Evolutionary conservation across 1,140 invertebrate species (phyloP).

Genomic region (Drosophila pectinifera): DNA sequence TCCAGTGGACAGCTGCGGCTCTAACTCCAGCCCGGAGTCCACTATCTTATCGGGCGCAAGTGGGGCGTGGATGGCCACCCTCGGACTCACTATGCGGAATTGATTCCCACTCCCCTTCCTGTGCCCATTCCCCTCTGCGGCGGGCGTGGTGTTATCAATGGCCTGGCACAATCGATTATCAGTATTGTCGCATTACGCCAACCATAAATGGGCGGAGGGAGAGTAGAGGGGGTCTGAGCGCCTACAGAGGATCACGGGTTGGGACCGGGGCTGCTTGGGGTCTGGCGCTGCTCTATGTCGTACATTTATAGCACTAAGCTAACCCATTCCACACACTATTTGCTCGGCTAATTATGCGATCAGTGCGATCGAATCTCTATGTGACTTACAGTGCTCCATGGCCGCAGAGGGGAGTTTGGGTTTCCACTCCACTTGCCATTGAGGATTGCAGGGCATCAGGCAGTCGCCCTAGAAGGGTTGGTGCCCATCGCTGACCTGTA

Average conservation of each 20-base stretch:
- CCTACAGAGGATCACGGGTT: constrained; percentile 32
- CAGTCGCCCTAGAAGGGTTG: background rate
- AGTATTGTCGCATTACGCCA: constrained; percentile 40
- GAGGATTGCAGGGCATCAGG: background rate
- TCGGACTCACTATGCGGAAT: constrained; percentile 28
- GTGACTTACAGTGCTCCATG: constrained; percentile 32
- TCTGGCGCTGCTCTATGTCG: constrained; percentile 5
- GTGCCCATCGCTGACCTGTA: constrained; percentile 6
- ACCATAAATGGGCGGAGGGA: background rate
- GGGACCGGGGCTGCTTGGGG: too few relatives aligned
- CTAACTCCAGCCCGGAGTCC: constrained; percentile 12
- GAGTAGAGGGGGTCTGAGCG: background rate
- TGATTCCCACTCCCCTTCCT: constrained; percentile 9
- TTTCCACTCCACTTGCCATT: constrained; percentile 9
- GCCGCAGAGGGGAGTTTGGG: constrained; percentile 4
- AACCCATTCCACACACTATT: constrained; percentile 35
- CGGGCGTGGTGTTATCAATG: constrained; percentile 17
- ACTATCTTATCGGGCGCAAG: constrained; percentile 24
- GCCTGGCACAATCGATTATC: constrained; percentile 23
- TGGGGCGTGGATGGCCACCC: constrained; percentile 37
- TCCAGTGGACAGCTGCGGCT: constrained; percentile 1
- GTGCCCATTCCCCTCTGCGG: constrained; percentile 4
- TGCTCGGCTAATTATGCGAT: constrained; percentile 60
- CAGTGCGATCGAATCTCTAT: constrained; percentile 39
- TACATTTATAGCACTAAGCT: constrained; percentile 38